A percentile compares a stretch with the other conserved stretches of the same genome.
Evolutionary conservation across 2,888 invertebrate species (phyloP).

Genomic region (Diarsia brunnea): DNA sequence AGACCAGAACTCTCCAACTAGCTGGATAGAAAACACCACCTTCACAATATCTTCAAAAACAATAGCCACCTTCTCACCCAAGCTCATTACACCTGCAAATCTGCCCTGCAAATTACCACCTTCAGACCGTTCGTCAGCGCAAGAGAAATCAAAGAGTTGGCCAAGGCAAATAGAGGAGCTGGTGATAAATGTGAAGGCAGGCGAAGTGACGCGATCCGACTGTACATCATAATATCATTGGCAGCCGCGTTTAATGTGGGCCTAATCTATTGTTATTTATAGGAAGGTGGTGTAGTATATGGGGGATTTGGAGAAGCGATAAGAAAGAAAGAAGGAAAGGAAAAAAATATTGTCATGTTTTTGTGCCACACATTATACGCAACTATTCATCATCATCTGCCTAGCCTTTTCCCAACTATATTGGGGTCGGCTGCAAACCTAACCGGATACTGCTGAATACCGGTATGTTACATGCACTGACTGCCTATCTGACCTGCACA

Average conservation of each 20-base stretch:
- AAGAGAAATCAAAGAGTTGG: slow-evolving; percentile 61
- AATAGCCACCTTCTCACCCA: neutral
- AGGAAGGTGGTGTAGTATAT: slow-evolving; percentile 62
- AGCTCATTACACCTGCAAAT: slow-evolving; percentile 37
- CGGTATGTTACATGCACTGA: too few relatives aligned
- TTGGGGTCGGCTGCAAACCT: too few relatives aligned
- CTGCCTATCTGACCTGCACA: too few relatives aligned
- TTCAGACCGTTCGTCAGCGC: slow-evolving; percentile 36
- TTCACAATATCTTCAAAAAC: neutral
- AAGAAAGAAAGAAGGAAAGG: neutral
- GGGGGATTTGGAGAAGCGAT: slow-evolving; percentile 5
- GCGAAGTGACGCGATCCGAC: slow-evolving; percentile 59
- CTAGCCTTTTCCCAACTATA: too few relatives aligned
- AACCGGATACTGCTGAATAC: too few relatives aligned
- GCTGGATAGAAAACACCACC: neutral
- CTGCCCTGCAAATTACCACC: slow-evolving; percentile 51
- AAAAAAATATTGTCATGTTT: too few relatives aligned
- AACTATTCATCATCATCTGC: too few relatives aligned
- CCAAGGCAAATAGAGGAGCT: slow-evolving; percentile 61
- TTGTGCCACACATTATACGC: too few relatives aligned
- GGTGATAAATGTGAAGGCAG: slow-evolving; percentile 53
- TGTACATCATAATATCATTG: slow-evolving; percentile 75
- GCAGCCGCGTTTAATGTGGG: slow-evolving; percentile 74
- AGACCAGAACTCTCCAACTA: neutral
- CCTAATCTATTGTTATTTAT: slow-evolving; percentile 79